A percentile compares a stretch with the other conserved stretches of the same genome.
Conservation (phyloP, 2,888 invertebrate genomes). For the Thelaira solivaga region DNA sequence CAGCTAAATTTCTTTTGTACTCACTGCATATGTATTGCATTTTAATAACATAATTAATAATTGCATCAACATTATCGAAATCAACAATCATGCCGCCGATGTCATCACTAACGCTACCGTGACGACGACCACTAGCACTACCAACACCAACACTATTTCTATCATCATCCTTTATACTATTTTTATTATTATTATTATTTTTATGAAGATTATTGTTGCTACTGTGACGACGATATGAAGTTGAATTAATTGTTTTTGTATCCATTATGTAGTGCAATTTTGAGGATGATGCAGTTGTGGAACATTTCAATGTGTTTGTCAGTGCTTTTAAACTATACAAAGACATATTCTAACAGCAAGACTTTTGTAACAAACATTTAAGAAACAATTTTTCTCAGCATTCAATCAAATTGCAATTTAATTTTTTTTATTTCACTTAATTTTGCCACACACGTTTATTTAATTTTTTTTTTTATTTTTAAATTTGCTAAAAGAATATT, state of each 20-base stretch:
- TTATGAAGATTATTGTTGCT: constrained; percentile 10
- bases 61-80: constrained; percentile 63
- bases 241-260: neutral
- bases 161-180: neutral
- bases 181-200: constrained; percentile 9
- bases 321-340: constrained; percentile 46
- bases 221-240: constrained; percentile 22
- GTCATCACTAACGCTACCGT: constrained; percentile 26
- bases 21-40: constrained; percentile 62
- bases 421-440: neutral
- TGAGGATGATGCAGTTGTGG: constrained; percentile 22
- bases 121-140: neutral
- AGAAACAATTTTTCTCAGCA: constrained; percentile 2
- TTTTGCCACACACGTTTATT: neutral
- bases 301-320: constrained; percentile 42
- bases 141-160: neutral
- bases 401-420: neutral
- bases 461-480: neutral
- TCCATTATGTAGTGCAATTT: constrained; percentile 24
- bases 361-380: neutral
- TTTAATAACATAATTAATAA: constrained; percentile 63
- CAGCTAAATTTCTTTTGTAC: constrained; percentile 18
- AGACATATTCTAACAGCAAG: constrained; percentile 30
- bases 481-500: neutral
- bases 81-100: constrained; percentile 58